phyloP scores from a whole-genome alignment of 1,140 invertebrate species.

The Drosophila bocki region DNA sequence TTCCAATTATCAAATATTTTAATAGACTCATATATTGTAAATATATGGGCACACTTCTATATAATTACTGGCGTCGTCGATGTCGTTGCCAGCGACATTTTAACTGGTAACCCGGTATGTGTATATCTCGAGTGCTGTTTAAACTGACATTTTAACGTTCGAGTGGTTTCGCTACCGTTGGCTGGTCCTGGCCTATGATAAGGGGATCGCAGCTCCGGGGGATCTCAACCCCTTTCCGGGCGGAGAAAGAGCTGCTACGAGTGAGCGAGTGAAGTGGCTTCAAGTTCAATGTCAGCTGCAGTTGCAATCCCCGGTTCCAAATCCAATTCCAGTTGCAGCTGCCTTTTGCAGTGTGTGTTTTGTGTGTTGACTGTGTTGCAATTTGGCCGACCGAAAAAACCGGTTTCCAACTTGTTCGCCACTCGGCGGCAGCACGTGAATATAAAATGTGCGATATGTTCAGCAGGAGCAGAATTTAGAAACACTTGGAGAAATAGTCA shows the following conservation, averaged over 20 bases:
- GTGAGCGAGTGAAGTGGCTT: slow-evolving; percentile 23
- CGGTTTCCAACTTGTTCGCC: slow-evolving; percentile 55
- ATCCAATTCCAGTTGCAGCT: slow-evolving; percentile 53
- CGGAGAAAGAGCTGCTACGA: slow-evolving; percentile 5
- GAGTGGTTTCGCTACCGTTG: slow-evolving; percentile 35
- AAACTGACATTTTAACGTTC: slow-evolving; percentile 63
- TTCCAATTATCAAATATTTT: slow-evolving; percentile 69
- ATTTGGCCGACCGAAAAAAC: slow-evolving; percentile 43
- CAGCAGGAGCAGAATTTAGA: slow-evolving; percentile 15
- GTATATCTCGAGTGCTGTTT: slow-evolving; percentile 47
- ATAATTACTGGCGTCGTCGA: slow-evolving; percentile 37
- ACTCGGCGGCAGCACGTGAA: slow-evolving; percentile 52
- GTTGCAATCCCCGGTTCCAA: slow-evolving; percentile 29
- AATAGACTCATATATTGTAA: slow-evolving; percentile 39
- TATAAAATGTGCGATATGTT: slow-evolving; percentile 38
- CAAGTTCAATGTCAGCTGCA: slow-evolving; percentile 79
- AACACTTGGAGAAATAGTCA: neutral
- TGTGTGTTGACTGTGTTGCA: slow-evolving; percentile 62
- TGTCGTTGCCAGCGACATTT: slow-evolving; percentile 1
- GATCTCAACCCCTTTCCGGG: slow-evolving; percentile 20
- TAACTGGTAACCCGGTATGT: slow-evolving; percentile 1
- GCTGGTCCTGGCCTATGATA: slow-evolving; percentile 12
- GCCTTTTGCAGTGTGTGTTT: slow-evolving; percentile 40
- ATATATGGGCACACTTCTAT: slow-evolving; percentile 61
- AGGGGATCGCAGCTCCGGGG: neutral